Conservation (phyloP, 2,797 vertebrate species). For the Passerculus sandwichensis region DNA sequence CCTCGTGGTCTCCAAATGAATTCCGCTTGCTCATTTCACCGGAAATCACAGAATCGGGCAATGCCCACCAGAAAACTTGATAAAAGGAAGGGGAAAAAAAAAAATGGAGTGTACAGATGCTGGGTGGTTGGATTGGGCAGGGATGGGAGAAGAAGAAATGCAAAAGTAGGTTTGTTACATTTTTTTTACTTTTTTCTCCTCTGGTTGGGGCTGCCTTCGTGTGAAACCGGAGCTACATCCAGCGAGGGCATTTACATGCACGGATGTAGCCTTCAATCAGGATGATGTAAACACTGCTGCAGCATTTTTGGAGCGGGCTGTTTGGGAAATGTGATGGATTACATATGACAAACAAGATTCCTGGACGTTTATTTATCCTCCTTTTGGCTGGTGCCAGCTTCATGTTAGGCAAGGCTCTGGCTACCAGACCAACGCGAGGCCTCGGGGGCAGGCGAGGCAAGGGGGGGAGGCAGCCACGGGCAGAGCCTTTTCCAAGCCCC, state of each 20-base stretch:
- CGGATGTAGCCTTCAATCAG: conserved; percentile 21
- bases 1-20: fast-evolving
- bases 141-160: background rate
- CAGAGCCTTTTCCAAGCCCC: conserved; percentile 23
- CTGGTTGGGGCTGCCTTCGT: background rate
- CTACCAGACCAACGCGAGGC: conserved; percentile 8
- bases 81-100: background rate
- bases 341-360: conserved; percentile 39
- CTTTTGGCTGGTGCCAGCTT: conserved; percentile 51
- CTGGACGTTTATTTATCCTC: conserved; percentile 49
- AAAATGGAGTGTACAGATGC: background rate
- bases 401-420: conserved; percentile 10
- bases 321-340: conserved; percentile 58
- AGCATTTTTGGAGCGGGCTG: conserved; percentile 9
- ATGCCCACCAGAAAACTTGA: fast-evolving
- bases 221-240: conserved; percentile 11
- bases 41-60: background rate
- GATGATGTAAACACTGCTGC: conserved; percentile 24
- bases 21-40: background rate
- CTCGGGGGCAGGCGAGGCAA: background rate
- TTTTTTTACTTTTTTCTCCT: background rate
- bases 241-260: background rate
- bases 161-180: background rate
- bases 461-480: background rate
- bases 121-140: background rate